Evolutionary conservation across 2,888 invertebrate genomes (phyloP), one percentile per base, ranked within the genome.

Genomic region (Taphrorychus bicolor): DNA sequence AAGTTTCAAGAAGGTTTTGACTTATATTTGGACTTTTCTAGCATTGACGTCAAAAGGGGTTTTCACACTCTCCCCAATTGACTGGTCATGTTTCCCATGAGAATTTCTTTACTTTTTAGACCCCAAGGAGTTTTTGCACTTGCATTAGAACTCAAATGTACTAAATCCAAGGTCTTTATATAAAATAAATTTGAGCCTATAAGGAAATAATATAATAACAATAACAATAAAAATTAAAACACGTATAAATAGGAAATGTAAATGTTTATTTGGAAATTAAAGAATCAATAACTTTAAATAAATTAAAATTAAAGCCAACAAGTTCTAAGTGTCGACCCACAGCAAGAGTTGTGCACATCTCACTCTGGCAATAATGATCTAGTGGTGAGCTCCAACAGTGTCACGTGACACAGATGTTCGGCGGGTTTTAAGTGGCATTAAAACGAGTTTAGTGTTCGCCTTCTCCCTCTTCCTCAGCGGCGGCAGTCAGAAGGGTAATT

Each of bases 401-500:
- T 52, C 61, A 61, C 66, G 60, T 58, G 52, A 60, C 51, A 21
- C 45, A 19, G 66, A 51, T 21, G 58, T 66, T 66, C 65, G n/a
- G 65, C 59, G 66, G 73, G 71, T 73, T 58, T 60, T 69, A 67
- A 65, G 58, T 73, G 54, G 63, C 62, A 18, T 17, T 54, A 54
- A 62, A 19, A 65, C n/a, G 61, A 3, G 41, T 74, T 82, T 82
- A 83, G 71, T 82, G 82, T 77, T 81, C 83, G 42, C 80, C 87
- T 73, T 80, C 87, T 74, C 86, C 92, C 42, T 90, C 94, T 64
- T 93, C 94, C 76, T 93, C 93, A 75, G 88, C 91, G 83, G 91
- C 89, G 84, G 94, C 94, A 77, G 94, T 93, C 79, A 95, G 87
- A 89, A 95, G 92, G 83, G 90, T 87, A 85, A 95, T 93, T 77